Evolutionary conservation across 1,140 invertebrate genomes (phyloP).

Genomic region (Drosophila novamexicana): DNA sequence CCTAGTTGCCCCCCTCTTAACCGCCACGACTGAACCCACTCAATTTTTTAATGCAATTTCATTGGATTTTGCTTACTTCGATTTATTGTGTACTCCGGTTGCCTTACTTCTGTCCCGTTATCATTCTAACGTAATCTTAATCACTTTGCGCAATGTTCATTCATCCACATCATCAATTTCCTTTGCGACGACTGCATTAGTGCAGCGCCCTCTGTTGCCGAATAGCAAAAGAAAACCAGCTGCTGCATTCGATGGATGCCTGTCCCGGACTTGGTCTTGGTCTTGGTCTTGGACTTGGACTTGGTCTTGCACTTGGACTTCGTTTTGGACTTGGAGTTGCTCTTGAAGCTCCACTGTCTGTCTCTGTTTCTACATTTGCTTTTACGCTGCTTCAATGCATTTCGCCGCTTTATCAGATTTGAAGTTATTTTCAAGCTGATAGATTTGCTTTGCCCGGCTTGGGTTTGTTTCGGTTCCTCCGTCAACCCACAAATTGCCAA

Average conservation of each 20-base stretch:
- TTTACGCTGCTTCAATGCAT: constrained; percentile 67
- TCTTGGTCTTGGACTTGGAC: background rate
- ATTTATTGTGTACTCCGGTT: constrained; percentile 48
- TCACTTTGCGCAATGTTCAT: constrained; percentile 83
- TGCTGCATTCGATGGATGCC: constrained; percentile 52
- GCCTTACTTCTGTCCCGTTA: constrained; percentile 46
- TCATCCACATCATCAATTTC: constrained; percentile 84
- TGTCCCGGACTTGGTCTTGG: constrained; percentile 14
- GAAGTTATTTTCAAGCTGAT: constrained; percentile 62
- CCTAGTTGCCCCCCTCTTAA: background rate
- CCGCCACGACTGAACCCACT: constrained; percentile 3
- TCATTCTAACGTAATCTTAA: constrained; percentile 83
- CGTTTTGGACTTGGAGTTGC: constrained; percentile 27
- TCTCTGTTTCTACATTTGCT: constrained; percentile 67
- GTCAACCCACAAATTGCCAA: constrained; percentile 12
- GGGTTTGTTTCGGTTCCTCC: background rate
- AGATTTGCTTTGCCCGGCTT: constrained; percentile 54
- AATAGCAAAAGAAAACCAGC: constrained; percentile 25
- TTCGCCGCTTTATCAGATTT: constrained; percentile 75
- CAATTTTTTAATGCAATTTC: constrained; percentile 59
- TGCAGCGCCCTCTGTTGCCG: constrained; percentile 48
- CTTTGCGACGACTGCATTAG: constrained; percentile 64
- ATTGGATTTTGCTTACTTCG: constrained; percentile 30
- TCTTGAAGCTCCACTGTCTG: constrained; percentile 31
- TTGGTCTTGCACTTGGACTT: background rate